These are phyloP conservation scores for Psilanteris sp. DNA, from an alignment of 1,140 invertebrate species.

Conservation along the genomic window DNA sequence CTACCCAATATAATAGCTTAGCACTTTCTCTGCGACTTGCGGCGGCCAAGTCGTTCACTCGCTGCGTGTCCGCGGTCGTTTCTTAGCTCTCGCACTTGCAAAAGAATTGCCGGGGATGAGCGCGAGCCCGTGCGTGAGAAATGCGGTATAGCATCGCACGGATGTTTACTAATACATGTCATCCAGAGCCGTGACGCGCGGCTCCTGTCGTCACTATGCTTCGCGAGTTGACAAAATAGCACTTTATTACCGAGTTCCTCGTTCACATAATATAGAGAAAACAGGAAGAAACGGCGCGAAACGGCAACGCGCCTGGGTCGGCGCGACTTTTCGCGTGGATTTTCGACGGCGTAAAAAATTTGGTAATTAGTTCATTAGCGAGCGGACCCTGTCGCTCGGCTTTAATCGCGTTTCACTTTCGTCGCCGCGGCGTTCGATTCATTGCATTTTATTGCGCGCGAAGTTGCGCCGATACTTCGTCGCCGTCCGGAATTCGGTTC, in stretches of 20 bases:
- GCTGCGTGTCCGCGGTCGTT: constrained; percentile 44
- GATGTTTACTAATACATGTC: constrained; percentile 27
- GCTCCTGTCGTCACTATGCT: constrained; percentile 35
- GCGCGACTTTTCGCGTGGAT: not conserved
- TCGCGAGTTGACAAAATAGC: constrained; percentile 40
- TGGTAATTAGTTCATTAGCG: constrained; percentile 13
- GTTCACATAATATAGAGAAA: constrained; percentile 55
- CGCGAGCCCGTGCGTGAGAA: constrained; percentile 47
- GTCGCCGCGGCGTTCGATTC: not conserved
- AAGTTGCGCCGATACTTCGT: not conserved
- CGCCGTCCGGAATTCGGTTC: constrained; percentile 11
- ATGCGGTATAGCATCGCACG: constrained; percentile 9
- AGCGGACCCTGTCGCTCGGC: not conserved
- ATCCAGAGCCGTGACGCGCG: constrained; percentile 8
- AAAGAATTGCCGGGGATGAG: constrained; percentile 48
- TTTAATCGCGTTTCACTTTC: constrained; percentile 47
- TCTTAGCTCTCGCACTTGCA: constrained; percentile 62
- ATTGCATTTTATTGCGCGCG: constrained; percentile 20
- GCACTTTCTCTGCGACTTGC: constrained; percentile 77
- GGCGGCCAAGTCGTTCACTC: constrained; percentile 65
- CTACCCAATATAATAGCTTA: constrained; percentile 73
- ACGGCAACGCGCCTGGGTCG: not conserved
- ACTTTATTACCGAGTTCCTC: constrained; percentile 38
- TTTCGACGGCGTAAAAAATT: not conserved
- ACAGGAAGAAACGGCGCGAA: constrained; percentile 26